These are phyloP conservation scores for Oligia latruncula DNA, from an alignment of 2,888 invertebrate genomes.

Conservation along the genomic window DNA sequence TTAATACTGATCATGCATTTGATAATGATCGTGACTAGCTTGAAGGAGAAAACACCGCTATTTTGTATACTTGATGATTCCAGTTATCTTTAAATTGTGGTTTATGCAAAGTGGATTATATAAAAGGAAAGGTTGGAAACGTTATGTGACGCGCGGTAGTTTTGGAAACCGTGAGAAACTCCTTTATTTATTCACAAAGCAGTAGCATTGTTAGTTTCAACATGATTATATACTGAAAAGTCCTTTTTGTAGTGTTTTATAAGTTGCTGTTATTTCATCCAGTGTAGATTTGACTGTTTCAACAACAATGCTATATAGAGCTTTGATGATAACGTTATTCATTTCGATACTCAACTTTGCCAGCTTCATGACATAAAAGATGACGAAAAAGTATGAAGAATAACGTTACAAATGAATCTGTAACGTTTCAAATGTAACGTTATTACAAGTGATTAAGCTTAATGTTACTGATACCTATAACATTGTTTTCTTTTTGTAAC, in stretches of 20 bases:
- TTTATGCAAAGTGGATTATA: conserved; percentile 20
- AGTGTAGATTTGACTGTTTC: background rate
- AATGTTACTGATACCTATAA: no score
- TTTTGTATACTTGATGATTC: background rate
- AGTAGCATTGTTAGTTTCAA: conserved; percentile 15
- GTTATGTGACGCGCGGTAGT: conserved; percentile 6
- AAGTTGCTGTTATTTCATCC: background rate
- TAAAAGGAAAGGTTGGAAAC: conserved; percentile 34
- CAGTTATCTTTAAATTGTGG: conserved; percentile 12
- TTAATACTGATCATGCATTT: background rate
- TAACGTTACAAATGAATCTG: no score
- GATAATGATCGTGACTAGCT: background rate
- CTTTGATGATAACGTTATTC: background rate
- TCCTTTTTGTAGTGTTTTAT: conserved; percentile 22
- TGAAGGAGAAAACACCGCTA: background rate
- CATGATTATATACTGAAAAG: background rate
- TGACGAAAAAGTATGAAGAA: no score
- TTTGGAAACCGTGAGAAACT: conserved; percentile 52
- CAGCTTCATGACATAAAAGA: no score
- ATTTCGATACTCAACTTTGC: no score
- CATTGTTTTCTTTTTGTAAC: no score
- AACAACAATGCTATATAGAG: background rate
- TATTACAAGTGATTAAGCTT: no score
- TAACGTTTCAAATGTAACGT: no score
- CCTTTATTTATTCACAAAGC: conserved; percentile 19